These are phyloP conservation scores for Nephrotoma appendiculata DNA, from an alignment of 2,888 invertebrate genomes.

Conservation along the genomic window DNA sequence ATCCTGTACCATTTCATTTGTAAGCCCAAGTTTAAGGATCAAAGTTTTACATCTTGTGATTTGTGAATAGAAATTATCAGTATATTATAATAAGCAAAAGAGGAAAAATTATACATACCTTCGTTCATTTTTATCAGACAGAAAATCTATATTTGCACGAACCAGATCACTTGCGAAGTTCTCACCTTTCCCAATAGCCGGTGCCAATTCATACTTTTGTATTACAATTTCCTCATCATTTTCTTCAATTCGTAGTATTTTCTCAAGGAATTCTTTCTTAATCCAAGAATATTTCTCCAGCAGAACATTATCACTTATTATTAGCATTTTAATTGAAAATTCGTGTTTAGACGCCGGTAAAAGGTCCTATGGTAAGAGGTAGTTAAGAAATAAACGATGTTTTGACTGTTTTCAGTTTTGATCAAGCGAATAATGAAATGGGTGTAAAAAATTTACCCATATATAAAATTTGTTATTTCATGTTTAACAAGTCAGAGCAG, in stretches of 20 bases:
- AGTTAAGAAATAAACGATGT: too few relatives aligned
- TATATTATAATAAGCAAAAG: neutral
- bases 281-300: slow-evolving; percentile 17
- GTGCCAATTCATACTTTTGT: slow-evolving; percentile 14
- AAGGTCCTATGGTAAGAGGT: too few relatives aligned
- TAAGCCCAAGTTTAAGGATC: neutral
- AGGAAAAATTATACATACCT: neutral
- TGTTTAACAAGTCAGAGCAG: too few relatives aligned
- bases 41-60: neutral
- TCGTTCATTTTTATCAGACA: slow-evolving; percentile 9
- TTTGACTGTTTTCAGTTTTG: too few relatives aligned
- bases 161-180: slow-evolving; percentile 23
- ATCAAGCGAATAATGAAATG: too few relatives aligned
- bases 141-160: slow-evolving; percentile 16
- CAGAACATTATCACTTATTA: neutral
- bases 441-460: too few relatives aligned
- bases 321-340: neutral
- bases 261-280: slow-evolving; percentile 19
- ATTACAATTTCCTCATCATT: slow-evolving; percentile 19
- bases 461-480: too few relatives aligned
- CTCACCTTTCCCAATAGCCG: slow-evolving; percentile 22
- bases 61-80: neutral
- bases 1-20: neutral
- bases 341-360: too few relatives aligned
- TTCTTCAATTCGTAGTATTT: slow-evolving; percentile 15